phyloP scores from a whole-genome alignment of 2,888 invertebrate species.

The Carcina quercana region DNA sequence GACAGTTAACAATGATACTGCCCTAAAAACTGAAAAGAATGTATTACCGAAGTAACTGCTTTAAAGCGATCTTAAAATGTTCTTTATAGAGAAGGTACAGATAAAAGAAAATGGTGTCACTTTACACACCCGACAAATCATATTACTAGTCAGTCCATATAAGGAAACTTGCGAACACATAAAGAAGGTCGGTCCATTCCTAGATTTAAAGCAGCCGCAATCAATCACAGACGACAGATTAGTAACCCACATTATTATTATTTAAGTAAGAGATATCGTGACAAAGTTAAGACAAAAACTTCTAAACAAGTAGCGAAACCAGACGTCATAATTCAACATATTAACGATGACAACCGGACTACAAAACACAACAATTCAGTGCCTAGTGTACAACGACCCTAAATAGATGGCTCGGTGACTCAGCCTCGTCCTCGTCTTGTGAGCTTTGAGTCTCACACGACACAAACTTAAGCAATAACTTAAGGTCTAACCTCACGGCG shows the following conservation, averaged over 20 bases:
- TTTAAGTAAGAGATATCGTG: conserved; percentile 1
- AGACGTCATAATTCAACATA: conserved; percentile 4
- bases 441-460: conserved; percentile 38
- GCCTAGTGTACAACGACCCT: conserved; percentile 32
- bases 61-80: no score
- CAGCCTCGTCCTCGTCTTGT: conserved; percentile 48
- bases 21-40: no score
- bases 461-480: conserved; percentile 18
- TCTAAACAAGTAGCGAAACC: conserved; percentile 1
- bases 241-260: conserved; percentile 7
- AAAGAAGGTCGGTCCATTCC: conserved; percentile 9
- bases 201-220: conserved; percentile 7
- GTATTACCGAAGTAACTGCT: no score
- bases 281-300: neutral
- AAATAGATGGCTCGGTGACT: conserved; percentile 46
- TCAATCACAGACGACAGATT: conserved; percentile 10
- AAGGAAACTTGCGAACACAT: conserved; percentile 8
- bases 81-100: no score
- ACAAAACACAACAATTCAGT: conserved; percentile 9
- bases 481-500: no score
- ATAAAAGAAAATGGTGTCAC: conserved; percentile 18
- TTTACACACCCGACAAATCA: conserved; percentile 9
- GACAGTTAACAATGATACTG: no score
- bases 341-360: conserved; percentile 4
- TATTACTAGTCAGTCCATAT: conserved; percentile 3